Base-by-base conservation (phyloP, 2,888 invertebrate genomes). In the Tribolium freemani region DNA sequence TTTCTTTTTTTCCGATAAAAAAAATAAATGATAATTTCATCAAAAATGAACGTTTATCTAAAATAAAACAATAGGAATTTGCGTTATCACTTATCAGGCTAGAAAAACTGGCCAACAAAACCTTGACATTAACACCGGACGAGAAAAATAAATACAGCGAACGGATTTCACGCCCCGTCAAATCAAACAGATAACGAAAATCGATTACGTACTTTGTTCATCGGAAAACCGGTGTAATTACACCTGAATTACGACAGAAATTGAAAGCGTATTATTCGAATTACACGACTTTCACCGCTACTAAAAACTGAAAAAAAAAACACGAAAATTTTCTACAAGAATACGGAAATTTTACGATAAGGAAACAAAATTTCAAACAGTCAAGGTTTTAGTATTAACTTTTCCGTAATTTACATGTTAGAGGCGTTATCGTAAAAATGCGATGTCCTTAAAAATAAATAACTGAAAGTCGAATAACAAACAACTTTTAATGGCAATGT, bases 391-490 rank as follows among this genome's bases (percentile, higher is more conserved):
- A 3, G 1, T 9, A 38, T 6, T 3, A 38, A 38, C 31, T 38
- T 3, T 38, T 38, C 38, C 38, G 8, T 38, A 38, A 38, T 38
- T 38, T 38, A 38, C 38, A 38, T 38, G 38, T 38, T 38, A 38
- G 38, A 38, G 38, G 38, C 38, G 16, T 58, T 44, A 58, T 58
- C 58, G 58, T 58, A 58, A 58, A 58, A 58, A 58, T 58, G 44
- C 45, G 45, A 58, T 20, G 58, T 58, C 58, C 58, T 58, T 58
- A 58, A 20, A 58, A 58, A 58, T 45, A 44, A 44, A 57, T 16
- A 58, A 58, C 58, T 58, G 58, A 58, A 58, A 58, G 58, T 16
- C 58, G 44, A 13, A 11, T 44, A 58, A 38, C 31, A 58, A 58
- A 58, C 58, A 58, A 58, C 31, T 45, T 58, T 45, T 58, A 58